Evolutionary conservation across 2,113 vertebrate species (phyloP), one percentile per base, ranked within the genome.

Genomic region (Argyrosomus japonicus): DNA sequence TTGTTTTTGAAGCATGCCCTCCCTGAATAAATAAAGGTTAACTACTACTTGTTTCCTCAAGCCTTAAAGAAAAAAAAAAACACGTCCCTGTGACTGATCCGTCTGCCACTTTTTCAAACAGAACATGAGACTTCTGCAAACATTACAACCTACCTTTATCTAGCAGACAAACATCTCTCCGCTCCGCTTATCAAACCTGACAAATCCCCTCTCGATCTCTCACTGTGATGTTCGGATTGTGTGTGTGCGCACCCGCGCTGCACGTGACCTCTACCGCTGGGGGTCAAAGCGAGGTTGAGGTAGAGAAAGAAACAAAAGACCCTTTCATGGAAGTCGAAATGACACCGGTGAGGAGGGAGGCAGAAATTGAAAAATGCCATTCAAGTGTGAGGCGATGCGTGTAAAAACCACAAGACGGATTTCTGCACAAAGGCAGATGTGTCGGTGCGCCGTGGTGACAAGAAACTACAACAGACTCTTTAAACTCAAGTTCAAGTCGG

Each of bases 321-420:
- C 78, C 87, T 85, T 91, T 92, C 72, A 88, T 32, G 25, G 0
- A 21, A 23, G 60, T 3, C 48, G 5, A 74, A 82, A 79, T 19
- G 54, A 75, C 62, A 76, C 27, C 73, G 58, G 73, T 64, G 51
- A 79, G 64, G 25, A 11, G 64, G 10, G 63, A 60, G 57, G 58
- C 0, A 43, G 75, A 62, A 73, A 80, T 51, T 77, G 70, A 64
- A 85, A 85, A 86, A 89, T 14, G 60, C 21, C 68, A 54, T 67
- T 72, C 11, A 32, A 77, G 75, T 56, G 83, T 61, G 56, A 27
- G 15, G 27, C 50, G 78, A 86, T 73, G 75, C 23, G n/a, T 63
- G 47, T 8, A 48, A 74, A 27, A 60, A 79, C 32, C 64, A 18
- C 48, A 71, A 40, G 65, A 65, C 25, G 7, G 57, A 14, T 19